phyloP scores from a whole-genome alignment of 2,797 vertebrate genomes.

The Argya squamiceps region DNA sequence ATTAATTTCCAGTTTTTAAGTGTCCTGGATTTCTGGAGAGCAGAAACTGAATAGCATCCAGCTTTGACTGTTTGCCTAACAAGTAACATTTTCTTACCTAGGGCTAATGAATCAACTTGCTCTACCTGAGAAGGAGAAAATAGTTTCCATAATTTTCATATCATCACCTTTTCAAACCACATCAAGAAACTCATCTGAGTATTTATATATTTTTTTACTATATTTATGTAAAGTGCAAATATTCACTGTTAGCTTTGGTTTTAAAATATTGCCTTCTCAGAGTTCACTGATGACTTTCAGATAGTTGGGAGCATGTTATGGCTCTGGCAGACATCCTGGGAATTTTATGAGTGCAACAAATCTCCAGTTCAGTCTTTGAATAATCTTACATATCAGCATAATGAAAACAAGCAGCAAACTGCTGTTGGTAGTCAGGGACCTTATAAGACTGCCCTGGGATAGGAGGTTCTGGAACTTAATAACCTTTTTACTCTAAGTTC shows the following conservation, averaged over 20 bases:
- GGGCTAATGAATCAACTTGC: not conserved
- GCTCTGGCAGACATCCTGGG: not conserved
- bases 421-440: not conserved
- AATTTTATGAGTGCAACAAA: constrained; percentile 10
- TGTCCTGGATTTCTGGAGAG: not conserved
- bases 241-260: not conserved
- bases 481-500: not conserved
- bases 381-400: not conserved
- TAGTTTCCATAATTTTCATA: not conserved
- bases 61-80: not conserved
- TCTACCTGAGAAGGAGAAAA: not conserved
- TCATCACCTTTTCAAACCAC: not conserved
- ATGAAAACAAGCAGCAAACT: not conserved
- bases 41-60: not conserved
- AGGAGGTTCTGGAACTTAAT: not conserved
- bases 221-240: not conserved
- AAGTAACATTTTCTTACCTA: not conserved
- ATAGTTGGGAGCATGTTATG: not conserved
- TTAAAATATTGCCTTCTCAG: constrained; percentile 11
- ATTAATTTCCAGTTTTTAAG: not conserved
- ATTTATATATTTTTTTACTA: not conserved
- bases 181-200: not conserved
- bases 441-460: not conserved
- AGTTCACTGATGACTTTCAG: not conserved
- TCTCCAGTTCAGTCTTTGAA: not conserved